A percentile compares a stretch with the other conserved stretches of the same genome.
Conservation (phyloP, 2,888 invertebrate genomes). For the Baronia brevicornis region DNA sequence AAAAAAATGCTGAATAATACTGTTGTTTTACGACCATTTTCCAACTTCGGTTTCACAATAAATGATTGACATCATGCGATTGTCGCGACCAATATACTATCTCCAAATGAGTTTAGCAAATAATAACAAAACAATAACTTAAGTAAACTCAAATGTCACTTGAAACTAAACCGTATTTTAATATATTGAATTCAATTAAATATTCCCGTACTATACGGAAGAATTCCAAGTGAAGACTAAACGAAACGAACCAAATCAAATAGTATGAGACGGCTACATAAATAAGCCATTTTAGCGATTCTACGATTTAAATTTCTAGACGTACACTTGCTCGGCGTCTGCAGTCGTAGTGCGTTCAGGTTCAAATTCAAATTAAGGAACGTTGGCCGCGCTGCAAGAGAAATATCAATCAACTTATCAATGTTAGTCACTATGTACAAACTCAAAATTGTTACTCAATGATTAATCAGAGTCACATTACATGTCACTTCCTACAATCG, state of each 20-base stretch:
- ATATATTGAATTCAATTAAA: conserved; percentile 1
- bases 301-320: conserved; percentile 60
- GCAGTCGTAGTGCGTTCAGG: conserved; percentile 92
- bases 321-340: conserved; percentile 93
- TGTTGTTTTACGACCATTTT: not conserved
- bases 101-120: conserved; percentile 37
- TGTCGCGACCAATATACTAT: conserved; percentile 30
- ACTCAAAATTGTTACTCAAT: not conserved
- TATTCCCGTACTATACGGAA: not conserved
- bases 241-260: conserved; percentile 18
- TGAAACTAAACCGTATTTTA: conserved; percentile 7
- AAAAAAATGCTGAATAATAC: not conserved
- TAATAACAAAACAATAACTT: conserved; percentile 23
- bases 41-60: not conserved
- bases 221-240: conserved; percentile 11
- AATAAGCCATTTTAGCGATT: conserved; percentile 65
- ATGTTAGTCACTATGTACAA: conserved; percentile 25
- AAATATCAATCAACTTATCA: conserved; percentile 49
- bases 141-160: conserved; percentile 5
- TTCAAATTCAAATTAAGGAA: conserved; percentile 98
- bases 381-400: conserved; percentile 96
- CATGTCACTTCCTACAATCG: no score
- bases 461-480: no score
- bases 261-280: conserved; percentile 23
- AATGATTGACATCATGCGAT: conserved; percentile 32